Evolutionary conservation across 2,888 invertebrate species (phyloP).

Genomic region (Norana najaformis): DNA sequence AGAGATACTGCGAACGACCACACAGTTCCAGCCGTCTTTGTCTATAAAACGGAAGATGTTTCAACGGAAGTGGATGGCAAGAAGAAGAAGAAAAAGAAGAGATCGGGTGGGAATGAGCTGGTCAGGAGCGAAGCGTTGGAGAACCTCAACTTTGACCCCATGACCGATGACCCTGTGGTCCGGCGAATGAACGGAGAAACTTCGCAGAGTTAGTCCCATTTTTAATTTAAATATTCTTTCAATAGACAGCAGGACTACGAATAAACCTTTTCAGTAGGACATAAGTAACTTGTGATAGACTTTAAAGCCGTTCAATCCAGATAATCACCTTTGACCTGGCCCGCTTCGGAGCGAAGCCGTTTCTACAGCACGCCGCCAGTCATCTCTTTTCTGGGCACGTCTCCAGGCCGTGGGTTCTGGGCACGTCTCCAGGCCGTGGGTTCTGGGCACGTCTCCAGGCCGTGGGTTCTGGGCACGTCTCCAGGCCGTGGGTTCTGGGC

Average conservation of each 20-base stretch:
- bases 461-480: too few relatives aligned
- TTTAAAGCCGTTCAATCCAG: too few relatives aligned
- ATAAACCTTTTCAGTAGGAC: too few relatives aligned
- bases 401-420: too few relatives aligned
- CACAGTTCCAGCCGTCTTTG: not conserved
- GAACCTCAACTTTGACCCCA: not conserved
- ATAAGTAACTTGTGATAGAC: not conserved
- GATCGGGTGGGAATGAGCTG: not conserved
- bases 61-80: not conserved
- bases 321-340: too few relatives aligned
- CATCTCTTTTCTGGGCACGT: too few relatives aligned
- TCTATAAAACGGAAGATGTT: not conserved
- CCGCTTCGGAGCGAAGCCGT: too few relatives aligned
- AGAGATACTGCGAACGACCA: not conserved
- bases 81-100: slow-evolving; percentile 10
- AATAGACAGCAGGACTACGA: not conserved
- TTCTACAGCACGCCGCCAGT: too few relatives aligned
- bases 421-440: too few relatives aligned
- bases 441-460: too few relatives aligned
- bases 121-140: not conserved
- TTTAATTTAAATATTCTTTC: too few relatives aligned
- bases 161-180: not conserved
- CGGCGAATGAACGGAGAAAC: not conserved
- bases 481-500: too few relatives aligned
- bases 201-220: not conserved